Evolutionary conservation across 2,797 vertebrate genomes (phyloP).

Genomic region (Pogoniulus pusillus): DNA sequence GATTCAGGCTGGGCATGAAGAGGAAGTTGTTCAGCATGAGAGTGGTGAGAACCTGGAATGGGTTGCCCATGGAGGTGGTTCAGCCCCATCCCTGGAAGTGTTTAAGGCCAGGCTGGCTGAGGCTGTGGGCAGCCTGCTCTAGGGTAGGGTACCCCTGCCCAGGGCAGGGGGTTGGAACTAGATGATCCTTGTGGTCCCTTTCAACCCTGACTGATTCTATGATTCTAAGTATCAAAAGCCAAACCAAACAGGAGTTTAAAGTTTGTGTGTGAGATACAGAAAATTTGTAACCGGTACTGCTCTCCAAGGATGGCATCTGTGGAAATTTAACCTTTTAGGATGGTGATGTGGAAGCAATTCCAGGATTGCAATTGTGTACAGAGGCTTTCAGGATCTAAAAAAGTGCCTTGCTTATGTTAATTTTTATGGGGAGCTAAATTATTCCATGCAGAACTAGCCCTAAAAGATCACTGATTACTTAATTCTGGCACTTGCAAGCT

Average conservation of each 20-base stretch:
- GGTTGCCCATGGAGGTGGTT: too few species aligned
- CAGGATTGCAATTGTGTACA: neutral
- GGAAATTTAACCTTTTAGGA: neutral
- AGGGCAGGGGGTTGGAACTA: too few species aligned
- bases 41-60: too few species aligned
- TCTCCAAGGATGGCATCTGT: neutral
- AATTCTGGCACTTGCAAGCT: neutral
- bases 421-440: neutral
- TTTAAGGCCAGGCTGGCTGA: too few species aligned
- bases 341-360: neutral
- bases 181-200: too few species aligned
- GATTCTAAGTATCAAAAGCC: too few species aligned
- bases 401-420: neutral
- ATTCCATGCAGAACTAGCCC: neutral
- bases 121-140: too few species aligned
- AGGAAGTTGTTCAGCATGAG: too few species aligned
- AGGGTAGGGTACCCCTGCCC: too few species aligned
- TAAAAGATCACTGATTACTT: neutral
- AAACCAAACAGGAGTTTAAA: neutral
- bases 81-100: too few species aligned
- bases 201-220: too few species aligned
- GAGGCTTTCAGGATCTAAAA: neutral
- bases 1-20: too few species aligned
- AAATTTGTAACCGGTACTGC: neutral
- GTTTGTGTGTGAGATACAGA: neutral